Evolutionary conservation across 53 echinoderm and acorn worm species (phyloP), one percentile per base, ranked within the genome.

Genomic region (Echinarachnius parma): DNA sequence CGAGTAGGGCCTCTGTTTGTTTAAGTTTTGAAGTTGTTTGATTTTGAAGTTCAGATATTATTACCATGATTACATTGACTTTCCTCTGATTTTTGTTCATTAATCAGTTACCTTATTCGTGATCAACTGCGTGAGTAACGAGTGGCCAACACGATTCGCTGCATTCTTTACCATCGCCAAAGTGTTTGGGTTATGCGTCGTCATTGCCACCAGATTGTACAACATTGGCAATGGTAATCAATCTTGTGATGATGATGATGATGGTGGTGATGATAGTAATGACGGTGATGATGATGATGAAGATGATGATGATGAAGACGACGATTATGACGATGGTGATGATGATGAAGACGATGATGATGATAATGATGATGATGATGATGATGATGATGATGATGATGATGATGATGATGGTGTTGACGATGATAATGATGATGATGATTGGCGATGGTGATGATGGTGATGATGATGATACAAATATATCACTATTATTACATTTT

Each of bases 131-230:
- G n/a, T 65, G 46, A 65, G 47, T 22, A 20, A 46, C 15, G 15
- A 47, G 24, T 24, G 27, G 9, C 47, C 65, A 16, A 46, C 65
- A 19, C 65, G 65, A 24, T 65, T 47, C 47, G 65, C 65, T 28
- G 65, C 31, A 0, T 45, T 65, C 47, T 65, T 65, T 23, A 65
- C 46, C 9, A 31, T 65, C 65, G 28, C 65, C 30, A 65, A 65
- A 21, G 26, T 46, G 4, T 27, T 65, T 15, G 65, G 65, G 5
- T 47, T 65, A 10, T 10, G 26, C 5, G 28, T 65, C 9, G 33
- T 65, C 65, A 65, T 65, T 7, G 20, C 24, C 31, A 65, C 22
- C 27, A 47, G 65, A 18, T 14, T 65, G 10, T 65, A 65, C 29
- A 65, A 65, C 48, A 5, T 65, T 1, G 30, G 46, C 47, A 14